Conservation (phyloP, 1,140 invertebrate genomes). For the Lepidostoma basale region DNA sequence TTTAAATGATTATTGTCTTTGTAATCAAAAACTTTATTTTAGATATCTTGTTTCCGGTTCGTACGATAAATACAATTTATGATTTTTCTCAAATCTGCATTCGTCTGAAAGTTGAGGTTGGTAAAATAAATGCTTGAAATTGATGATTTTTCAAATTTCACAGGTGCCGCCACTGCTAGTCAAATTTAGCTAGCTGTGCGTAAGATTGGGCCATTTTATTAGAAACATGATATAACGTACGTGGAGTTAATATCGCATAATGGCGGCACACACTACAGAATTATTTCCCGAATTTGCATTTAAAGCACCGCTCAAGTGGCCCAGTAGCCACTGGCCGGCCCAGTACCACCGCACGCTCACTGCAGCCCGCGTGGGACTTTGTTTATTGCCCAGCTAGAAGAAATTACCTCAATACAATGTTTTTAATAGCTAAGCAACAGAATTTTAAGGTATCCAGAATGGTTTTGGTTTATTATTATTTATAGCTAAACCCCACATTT, state of each 20-base stretch:
- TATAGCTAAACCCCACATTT: conserved; percentile 1
- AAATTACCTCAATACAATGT: conserved; percentile 21
- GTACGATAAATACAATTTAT: no score
- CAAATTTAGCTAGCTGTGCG: no score
- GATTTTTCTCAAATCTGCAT: no score
- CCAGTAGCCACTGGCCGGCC: conserved; percentile 6
- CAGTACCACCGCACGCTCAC: conserved; percentile 34
- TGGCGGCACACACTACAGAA: conserved; percentile 29
- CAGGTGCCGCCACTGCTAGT: no score
- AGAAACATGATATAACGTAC: conserved; percentile 1
- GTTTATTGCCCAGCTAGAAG: neutral
- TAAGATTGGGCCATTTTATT: conserved; percentile 2
- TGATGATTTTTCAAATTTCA: no score
- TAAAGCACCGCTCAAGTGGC: conserved; percentile 39
- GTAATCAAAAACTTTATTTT: no score
- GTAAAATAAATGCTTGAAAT: no score
- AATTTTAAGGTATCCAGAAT: conserved; percentile 1
- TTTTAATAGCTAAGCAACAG: conserved; percentile 4
- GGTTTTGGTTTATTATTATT: conserved; percentile 23
- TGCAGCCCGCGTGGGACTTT: neutral
- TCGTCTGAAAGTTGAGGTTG: no score
- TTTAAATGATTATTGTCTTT: no score
- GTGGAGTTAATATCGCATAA: conserved; percentile 38
- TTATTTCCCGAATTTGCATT: conserved; percentile 43
- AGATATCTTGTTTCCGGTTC: no score